phyloP scores from a whole-genome alignment of 2,113 vertebrate genomes.

The Microtus richardsoni region DNA sequence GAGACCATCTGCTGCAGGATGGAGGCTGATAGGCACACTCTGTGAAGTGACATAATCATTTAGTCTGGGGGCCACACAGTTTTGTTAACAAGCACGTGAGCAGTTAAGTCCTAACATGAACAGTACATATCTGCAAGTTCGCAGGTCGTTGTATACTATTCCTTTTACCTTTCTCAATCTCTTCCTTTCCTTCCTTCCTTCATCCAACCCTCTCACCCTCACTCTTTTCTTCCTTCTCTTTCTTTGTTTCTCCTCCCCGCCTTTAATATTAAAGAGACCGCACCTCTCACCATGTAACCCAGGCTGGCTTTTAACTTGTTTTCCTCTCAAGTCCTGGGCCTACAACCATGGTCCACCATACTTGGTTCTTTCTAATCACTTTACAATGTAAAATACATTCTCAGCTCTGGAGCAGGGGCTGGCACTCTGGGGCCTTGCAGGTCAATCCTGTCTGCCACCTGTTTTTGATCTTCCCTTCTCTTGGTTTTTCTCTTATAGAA shows the following conservation, averaged over 20 bases:
- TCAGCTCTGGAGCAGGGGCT: background rate
- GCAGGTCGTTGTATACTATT: background rate
- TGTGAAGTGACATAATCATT: background rate
- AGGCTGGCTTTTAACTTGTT: background rate
- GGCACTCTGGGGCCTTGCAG: background rate
- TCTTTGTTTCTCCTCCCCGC: background rate
- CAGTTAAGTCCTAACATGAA: background rate
- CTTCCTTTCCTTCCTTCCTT: background rate
- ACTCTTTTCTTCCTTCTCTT: background rate
- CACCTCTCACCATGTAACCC: background rate
- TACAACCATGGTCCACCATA: background rate
- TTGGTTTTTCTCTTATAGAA: background rate
- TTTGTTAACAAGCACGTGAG: background rate
- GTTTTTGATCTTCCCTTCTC: background rate
- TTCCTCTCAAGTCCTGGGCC: background rate
- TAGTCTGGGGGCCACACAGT: background rate
- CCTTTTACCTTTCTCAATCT: background rate
- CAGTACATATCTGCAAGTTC: background rate
- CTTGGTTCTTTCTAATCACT: background rate
- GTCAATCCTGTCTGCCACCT: background rate
- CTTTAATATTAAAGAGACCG: background rate
- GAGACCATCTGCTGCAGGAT: background rate
- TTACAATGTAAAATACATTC: background rate
- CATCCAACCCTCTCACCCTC: background rate
- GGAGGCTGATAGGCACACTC: background rate